phyloP scores from a whole-genome alignment of 2,888 invertebrate genomes.

The Geotrupes spiniger region DNA sequence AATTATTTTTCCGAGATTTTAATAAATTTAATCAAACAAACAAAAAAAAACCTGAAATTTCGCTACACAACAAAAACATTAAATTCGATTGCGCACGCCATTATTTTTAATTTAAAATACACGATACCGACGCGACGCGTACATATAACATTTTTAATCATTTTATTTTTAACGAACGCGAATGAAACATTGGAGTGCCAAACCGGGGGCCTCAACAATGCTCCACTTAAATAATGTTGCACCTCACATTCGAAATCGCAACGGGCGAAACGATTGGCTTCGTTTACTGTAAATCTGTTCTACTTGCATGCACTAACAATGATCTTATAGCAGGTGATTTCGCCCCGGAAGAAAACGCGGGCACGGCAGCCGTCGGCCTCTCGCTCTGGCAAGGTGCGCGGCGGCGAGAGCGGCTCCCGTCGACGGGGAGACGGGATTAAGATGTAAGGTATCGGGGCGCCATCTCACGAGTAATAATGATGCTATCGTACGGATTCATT shows the following conservation, averaged over 20 bases:
- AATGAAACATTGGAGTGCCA: conserved; percentile 17
- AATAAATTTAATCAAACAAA: no score
- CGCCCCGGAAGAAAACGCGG: conserved; percentile 15
- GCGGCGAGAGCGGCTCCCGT: background rate
- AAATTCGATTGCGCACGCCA: no score
- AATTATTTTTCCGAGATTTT: no score
- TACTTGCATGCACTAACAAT: conserved; percentile 29
- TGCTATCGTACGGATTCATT: conserved; percentile 47
- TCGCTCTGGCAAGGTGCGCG: background rate
- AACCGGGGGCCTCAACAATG: conserved; percentile 26
- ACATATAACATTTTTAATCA: background rate
- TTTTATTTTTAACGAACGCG: conserved; percentile 19
- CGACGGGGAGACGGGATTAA: conserved; percentile 3
- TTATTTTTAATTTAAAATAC: no score
- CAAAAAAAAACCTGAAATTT: no score
- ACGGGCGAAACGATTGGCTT: conserved; percentile 36
- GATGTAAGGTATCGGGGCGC: conserved; percentile 24
- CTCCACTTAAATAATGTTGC: conserved; percentile 35
- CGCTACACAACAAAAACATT: no score
- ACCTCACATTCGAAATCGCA: conserved; percentile 24
- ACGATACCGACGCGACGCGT: background rate
- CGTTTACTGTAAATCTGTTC: conserved; percentile 34
- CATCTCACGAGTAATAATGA: conserved; percentile 42
- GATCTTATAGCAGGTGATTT: conserved; percentile 30
- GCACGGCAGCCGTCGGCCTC: background rate